A percentile compares a stretch with the other conserved stretches of the same genome.
Evolutionary conservation across 2,888 invertebrate genomes (phyloP).

Genomic region (Orthosia cruda): DNA sequence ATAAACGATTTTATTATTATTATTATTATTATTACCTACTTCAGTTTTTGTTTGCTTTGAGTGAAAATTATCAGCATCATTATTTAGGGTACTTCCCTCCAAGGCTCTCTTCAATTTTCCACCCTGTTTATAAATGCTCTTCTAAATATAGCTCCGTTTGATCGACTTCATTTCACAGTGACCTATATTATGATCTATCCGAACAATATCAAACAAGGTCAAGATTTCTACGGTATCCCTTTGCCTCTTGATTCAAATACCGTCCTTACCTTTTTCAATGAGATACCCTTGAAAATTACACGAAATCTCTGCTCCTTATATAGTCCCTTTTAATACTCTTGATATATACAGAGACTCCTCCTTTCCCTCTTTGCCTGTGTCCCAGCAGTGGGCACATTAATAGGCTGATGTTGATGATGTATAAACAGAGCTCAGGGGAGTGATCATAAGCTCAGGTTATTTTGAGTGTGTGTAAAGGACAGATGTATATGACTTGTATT

Average conservation of each 20-base stretch:
- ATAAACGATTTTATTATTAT: too few relatives aligned
- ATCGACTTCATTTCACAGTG: slow-evolving; percentile 23
- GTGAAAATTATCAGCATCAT: not conserved
- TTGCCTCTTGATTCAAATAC: slow-evolving; percentile 37
- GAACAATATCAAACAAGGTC: slow-evolving; percentile 44
- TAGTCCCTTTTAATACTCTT: slow-evolving; percentile 34
- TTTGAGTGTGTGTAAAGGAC: too few relatives aligned
- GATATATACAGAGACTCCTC: slow-evolving; percentile 34
- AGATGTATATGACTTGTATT: too few relatives aligned
- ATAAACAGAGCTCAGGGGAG: too few relatives aligned
- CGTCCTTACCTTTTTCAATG: slow-evolving; percentile 54
- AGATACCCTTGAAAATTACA: slow-evolving; percentile 38
- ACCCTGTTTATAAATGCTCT: not conserved
- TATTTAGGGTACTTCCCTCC: not conserved
- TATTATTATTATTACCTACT: too few relatives aligned
- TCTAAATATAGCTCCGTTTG: slow-evolving; percentile 19
- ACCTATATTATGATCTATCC: slow-evolving; percentile 40
- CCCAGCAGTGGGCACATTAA: too few relatives aligned
- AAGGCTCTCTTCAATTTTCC: not conserved
- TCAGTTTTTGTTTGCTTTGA: not conserved
- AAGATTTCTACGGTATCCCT: slow-evolving; percentile 37
- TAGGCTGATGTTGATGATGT: slow-evolving; percentile 4
- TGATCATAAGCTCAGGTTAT: too few relatives aligned
- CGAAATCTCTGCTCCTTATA: slow-evolving; percentile 29
- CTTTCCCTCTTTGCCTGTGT: too few relatives aligned